Percentiles rank a stretch among this genome's conserved stretches.
Evolutionary conservation across 2,888 invertebrate species (phyloP).

Genomic region (Eremobia ochroleuca): DNA sequence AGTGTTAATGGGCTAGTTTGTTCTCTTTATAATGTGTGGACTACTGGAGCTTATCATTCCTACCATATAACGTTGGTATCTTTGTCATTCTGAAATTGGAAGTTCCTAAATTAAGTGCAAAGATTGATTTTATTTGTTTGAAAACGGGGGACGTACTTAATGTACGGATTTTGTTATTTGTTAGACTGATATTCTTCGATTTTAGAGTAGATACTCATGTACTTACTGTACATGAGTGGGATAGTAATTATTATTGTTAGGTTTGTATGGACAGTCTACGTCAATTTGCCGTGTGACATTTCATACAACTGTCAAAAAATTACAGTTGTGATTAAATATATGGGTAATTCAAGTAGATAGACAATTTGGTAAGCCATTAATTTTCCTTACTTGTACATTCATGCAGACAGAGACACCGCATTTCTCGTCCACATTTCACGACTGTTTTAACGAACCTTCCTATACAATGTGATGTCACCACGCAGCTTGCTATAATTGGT

Average conservation of each 20-base stretch:
- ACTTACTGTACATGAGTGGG: neutral
- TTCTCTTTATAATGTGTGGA: conserved; percentile 20
- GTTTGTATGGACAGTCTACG: neutral
- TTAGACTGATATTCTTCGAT: neutral
- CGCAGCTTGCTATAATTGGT: conserved; percentile 37
- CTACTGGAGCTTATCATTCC: conserved; percentile 1
- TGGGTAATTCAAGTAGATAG: neutral
- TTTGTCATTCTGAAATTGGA: neutral
- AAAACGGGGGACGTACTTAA: neutral
- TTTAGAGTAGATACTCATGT: neutral
- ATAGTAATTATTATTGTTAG: neutral
- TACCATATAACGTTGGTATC: neutral
- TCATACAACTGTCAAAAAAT: neutral
- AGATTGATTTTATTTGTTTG: neutral
- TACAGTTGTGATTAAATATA: neutral
- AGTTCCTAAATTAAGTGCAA: neutral
- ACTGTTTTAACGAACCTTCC: neutral
- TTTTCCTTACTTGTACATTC: neutral
- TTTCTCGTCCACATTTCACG: neutral
- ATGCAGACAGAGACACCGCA: neutral
- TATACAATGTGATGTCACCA: conserved; percentile 13
- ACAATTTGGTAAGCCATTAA: neutral
- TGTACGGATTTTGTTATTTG: neutral
- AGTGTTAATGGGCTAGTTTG: conserved; percentile 53
- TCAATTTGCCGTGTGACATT: neutral